phyloP scores from a whole-genome alignment of 2,888 invertebrate genomes.

The Eudemis profundana region DNA sequence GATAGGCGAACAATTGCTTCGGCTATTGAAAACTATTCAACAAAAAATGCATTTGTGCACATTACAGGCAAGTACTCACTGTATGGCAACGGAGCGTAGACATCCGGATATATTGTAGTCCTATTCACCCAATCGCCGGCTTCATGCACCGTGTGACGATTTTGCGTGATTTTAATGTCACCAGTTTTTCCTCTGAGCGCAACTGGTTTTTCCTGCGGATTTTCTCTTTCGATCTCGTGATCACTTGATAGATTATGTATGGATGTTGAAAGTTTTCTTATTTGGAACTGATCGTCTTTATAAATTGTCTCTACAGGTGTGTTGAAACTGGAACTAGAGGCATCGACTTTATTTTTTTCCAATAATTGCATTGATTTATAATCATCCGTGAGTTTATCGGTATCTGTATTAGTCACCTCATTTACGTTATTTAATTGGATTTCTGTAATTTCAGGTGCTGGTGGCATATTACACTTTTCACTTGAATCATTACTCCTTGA shows the following conservation, averaged over 20 bases:
- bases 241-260: slow-evolving; percentile 52
- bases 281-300: slow-evolving; percentile 39
- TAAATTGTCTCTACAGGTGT: slow-evolving; percentile 44
- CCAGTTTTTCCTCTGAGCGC: slow-evolving; percentile 56
- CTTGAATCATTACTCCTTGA: slow-evolving; percentile 63
- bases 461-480: slow-evolving; percentile 49
- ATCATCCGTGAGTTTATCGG: slow-evolving; percentile 68
- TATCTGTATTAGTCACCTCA: slow-evolving; percentile 19
- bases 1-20: slow-evolving; percentile 29
- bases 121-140: slow-evolving; percentile 76
- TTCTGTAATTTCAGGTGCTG: not conserved
- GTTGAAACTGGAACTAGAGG: slow-evolving; percentile 30
- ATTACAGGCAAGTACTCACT: slow-evolving; percentile 86
- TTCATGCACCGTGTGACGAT: slow-evolving; percentile 75
- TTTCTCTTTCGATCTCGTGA: slow-evolving; percentile 47
- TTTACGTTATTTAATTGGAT: slow-evolving; percentile 2
- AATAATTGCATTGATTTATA: slow-evolving; percentile 70
- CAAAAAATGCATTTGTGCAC: slow-evolving; percentile 31
- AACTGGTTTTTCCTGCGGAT: slow-evolving; percentile 52
- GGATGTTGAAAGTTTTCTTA: slow-evolving; percentile 50
- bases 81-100: slow-evolving; percentile 91
- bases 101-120: slow-evolving; percentile 87
- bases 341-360: slow-evolving; percentile 48
- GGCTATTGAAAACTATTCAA: slow-evolving; percentile 33
- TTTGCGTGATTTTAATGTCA: slow-evolving; percentile 57